Percentiles rank a stretch among this genome's conserved stretches.
phyloP scores from a whole-genome alignment of 2,113 vertebrate genomes.

The Microtus pennsylvanicus region DNA sequence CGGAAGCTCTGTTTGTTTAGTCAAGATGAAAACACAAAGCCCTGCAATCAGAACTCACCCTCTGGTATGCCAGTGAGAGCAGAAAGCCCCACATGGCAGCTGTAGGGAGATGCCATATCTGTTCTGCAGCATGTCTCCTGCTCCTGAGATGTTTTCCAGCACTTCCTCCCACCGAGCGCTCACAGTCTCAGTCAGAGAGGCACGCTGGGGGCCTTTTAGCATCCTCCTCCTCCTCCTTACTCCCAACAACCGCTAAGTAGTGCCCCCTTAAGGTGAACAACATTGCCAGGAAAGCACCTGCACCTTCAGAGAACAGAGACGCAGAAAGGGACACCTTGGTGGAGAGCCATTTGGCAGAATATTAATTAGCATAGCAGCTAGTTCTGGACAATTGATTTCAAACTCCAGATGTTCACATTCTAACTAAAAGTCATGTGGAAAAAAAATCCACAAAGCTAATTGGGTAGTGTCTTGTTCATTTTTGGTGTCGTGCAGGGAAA shows the following conservation, averaged over 20 bases:
- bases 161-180: background rate
- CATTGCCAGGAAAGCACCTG: background rate
- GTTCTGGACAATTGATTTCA: conserved; percentile 87
- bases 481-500: conserved; percentile 72
- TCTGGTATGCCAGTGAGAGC: background rate
- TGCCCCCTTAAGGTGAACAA: background rate
- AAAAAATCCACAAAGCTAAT: conserved; percentile 63
- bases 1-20: background rate
- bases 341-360: conserved; percentile 80
- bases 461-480: conserved; percentile 80
- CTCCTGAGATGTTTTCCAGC: background rate
- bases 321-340: conserved; percentile 80
- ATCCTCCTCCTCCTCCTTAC: background rate
- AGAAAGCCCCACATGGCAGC: background rate
- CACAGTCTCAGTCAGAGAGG: background rate
- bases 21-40: background rate
- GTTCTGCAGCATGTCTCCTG: background rate
- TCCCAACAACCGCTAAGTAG: background rate
- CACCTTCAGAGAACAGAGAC: conserved; percentile 35
- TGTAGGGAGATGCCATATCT: background rate
- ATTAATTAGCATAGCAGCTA: conserved; percentile 84
- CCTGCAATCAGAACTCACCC: background rate
- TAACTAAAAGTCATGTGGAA: conserved; percentile 77
- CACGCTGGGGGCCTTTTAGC: background rate
- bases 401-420: conserved; percentile 85